Evolutionary conservation across 2,797 vertebrate genomes (phyloP).

Genomic region (Cynopterus sphinx): DNA sequence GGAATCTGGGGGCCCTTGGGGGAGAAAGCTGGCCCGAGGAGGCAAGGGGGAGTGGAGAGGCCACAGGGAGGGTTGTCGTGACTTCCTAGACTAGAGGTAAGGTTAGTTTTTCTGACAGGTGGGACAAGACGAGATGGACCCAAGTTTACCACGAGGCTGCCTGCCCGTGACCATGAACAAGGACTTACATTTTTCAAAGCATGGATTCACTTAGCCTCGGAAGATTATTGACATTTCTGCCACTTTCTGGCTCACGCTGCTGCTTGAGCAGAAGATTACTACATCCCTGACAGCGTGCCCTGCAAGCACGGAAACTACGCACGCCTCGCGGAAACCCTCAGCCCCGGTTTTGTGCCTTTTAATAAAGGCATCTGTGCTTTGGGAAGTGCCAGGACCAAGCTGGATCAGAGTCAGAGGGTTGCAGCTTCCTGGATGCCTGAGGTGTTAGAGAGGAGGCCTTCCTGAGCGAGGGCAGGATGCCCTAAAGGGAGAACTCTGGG

Average conservation of each 20-base stretch:
- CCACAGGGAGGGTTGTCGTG: neutral
- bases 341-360: fast-evolving
- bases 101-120: neutral
- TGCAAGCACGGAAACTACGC: neutral
- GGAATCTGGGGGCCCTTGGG: neutral
- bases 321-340: fast-evolving
- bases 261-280: neutral
- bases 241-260: neutral
- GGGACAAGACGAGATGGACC: neutral
- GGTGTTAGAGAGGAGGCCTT: neutral
- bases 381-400: neutral
- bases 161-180: neutral
- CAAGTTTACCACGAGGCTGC: neutral
- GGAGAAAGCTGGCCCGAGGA: neutral
- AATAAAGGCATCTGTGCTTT: neutral
- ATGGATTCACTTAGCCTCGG: neutral
- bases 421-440: neutral
- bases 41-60: neutral
- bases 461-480: neutral
- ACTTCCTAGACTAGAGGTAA: neutral
- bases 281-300: neutral
- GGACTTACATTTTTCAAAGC: neutral
- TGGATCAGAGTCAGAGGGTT: neutral
- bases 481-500: no score
- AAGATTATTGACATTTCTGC: neutral